Conservation (phyloP, 2,797 vertebrate species). For the Alauda arvensis region DNA sequence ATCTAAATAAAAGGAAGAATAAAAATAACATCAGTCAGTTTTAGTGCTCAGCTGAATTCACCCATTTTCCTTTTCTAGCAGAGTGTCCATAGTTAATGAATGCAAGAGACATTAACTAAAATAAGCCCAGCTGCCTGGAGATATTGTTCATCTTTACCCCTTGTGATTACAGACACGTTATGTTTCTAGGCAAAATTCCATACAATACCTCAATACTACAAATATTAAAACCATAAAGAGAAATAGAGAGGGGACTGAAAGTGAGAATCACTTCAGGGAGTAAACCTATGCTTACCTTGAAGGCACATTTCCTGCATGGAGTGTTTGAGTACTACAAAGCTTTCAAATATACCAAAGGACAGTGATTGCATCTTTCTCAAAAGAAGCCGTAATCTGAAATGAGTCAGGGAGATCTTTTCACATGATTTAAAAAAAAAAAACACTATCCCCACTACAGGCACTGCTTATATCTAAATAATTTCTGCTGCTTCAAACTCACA, state of each 20-base stretch:
- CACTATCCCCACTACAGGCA: background rate
- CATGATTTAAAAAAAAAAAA: background rate
- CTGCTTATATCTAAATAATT: background rate
- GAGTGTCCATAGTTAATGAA: background rate
- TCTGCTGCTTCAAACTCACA: constrained; percentile 3
- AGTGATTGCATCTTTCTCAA: background rate
- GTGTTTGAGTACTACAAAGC: background rate
- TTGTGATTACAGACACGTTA: background rate
- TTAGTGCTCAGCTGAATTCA: background rate
- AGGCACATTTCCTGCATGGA: constrained; percentile 3
- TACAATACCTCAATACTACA: background rate
- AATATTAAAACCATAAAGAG: constrained; percentile 5
- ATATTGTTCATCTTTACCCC: background rate
- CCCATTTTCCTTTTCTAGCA: background rate
- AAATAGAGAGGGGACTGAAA: background rate
- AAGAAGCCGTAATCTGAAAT: background rate
- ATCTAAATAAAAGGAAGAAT: constrained; percentile 5
- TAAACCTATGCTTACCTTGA: background rate
- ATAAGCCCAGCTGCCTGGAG: background rate
- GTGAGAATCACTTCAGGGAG: background rate
- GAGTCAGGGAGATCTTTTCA: background rate
- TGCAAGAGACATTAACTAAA: background rate
- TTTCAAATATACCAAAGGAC: background rate
- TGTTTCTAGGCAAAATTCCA: constrained; percentile 16
- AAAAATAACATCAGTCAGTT: constrained; percentile 2